Base-by-base conservation (phyloP, 2,797 vertebrate genomes). In the Fistularia commersonii region DNA sequence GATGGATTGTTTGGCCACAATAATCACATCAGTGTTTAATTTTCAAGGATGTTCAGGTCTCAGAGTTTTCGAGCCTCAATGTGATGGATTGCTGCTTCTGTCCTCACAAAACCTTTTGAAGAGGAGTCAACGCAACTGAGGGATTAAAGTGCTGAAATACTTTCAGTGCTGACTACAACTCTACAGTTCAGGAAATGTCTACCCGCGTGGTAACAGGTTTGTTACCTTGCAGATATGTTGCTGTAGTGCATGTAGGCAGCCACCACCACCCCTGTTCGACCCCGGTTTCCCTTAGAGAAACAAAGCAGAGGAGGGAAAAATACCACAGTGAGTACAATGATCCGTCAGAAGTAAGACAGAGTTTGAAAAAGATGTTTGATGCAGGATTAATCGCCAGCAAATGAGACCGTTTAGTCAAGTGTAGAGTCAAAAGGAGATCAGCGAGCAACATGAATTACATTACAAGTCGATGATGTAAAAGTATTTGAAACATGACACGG, bases 221-320 rank as follows among this genome's bases (percentile, higher is more conserved):
- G 70, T 8, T 86, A 98, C 95, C 95, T 98, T 76, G 93, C 95
- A 0, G 95, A 95, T 83, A 97, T 97, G 88, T 95, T 97, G 91
- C 95, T 98, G 88, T 98, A 97, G 83, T 98, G 94, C 94, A 96
- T 94, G 80, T 97, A 98, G 0, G 95, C 95, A 0, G 95, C 95
- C 6, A 96, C 92, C 36, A 96, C 95, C 48, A 97, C 94, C 0
- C 95, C 95, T 0, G 93, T 93, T 5, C 94, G 88, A 43, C 95
- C 95, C 15, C 93, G 90, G 66, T 94, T 96, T 33, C 95, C 95
- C 95, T 53, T 23, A 23, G 23, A 23, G 23, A 23, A 23, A 23
- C 23, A 23, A 23, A 23, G 41, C 8, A 15, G 15, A 8, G 8
- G 41, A 42, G 12, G 13, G 6, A 42, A 8, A 41, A 11, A 41